Evolutionary conservation across 2,113 vertebrate genomes (phyloP).

Genomic region (Vulpes lagopus): DNA sequence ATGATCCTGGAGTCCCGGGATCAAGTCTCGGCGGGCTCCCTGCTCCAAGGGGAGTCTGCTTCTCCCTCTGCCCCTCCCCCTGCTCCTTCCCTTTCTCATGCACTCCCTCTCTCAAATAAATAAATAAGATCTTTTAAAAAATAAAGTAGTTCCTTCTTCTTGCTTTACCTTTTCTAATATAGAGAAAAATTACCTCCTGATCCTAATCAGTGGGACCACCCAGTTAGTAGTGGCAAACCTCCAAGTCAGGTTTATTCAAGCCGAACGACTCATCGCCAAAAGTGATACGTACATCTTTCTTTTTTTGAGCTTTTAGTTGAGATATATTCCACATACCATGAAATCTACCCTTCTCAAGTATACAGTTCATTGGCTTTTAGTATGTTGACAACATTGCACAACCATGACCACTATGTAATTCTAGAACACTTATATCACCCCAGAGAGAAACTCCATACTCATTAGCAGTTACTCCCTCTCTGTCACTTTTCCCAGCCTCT

Average conservation of each 20-base stretch:
- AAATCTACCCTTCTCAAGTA: background rate
- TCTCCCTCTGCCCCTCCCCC: too few relatives aligned
- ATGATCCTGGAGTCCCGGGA: too few relatives aligned
- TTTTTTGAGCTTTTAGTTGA: constrained; percentile 17
- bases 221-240: background rate
- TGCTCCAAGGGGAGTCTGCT: too few relatives aligned
- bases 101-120: too few relatives aligned
- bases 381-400: background rate
- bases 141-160: constrained; percentile 23
- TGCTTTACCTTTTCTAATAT: constrained; percentile 25
- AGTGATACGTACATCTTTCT: background rate
- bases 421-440: background rate
- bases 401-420: constrained; percentile 6
- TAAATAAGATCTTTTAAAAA: too few relatives aligned
- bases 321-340: background rate
- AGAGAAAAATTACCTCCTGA: constrained; percentile 48
- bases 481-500: background rate
- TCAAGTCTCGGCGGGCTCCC: too few relatives aligned
- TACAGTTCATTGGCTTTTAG: background rate
- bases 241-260: background rate
- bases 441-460: background rate
- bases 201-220: background rate
- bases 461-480: background rate
- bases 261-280: background rate
- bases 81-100: too few relatives aligned